Conservation (phyloP, 30 jellyfish, hydroid and myxozoan species). For the Cassiopea andromeda region DNA sequence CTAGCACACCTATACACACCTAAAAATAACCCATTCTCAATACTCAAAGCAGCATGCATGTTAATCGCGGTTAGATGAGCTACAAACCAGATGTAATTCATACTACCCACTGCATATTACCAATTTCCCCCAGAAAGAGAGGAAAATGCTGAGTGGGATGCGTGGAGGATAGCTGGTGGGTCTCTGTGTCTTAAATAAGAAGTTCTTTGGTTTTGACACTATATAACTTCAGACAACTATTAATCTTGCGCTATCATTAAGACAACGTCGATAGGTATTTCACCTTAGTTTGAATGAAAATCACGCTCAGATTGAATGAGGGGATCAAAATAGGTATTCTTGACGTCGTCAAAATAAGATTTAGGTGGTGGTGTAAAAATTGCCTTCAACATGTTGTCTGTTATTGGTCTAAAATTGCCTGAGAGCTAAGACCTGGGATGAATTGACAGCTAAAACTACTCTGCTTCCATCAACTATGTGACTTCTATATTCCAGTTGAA, state of each 20-base stretch:
- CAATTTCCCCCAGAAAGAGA: neutral
- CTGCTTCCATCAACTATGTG: too few relatives aligned
- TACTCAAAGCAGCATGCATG: neutral
- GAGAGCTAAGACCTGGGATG: too few relatives aligned
- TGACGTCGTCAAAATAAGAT: too few relatives aligned
- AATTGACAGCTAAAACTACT: too few relatives aligned
- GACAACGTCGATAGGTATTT: neutral
- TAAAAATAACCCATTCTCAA: neutral
- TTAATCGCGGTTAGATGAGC: conserved; percentile 2
- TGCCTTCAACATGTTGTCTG: too few relatives aligned
- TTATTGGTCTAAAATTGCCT: too few relatives aligned
- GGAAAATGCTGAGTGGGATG: too few relatives aligned
- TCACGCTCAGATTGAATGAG: too few relatives aligned
- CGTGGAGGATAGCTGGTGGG: neutral
- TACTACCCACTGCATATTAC: neutral
- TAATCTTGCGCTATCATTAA: neutral
- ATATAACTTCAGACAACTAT: neutral
- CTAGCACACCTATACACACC: neutral
- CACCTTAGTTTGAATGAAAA: too few relatives aligned
- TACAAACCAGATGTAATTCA: neutral
- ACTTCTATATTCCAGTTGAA: too few relatives aligned
- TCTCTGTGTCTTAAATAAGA: neutral
- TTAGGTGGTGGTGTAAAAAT: too few relatives aligned
- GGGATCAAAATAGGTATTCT: too few relatives aligned
- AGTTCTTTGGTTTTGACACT: neutral